Evolutionary conservation across 2,888 invertebrate species (phyloP).

Genomic region (Seira musarum): DNA sequence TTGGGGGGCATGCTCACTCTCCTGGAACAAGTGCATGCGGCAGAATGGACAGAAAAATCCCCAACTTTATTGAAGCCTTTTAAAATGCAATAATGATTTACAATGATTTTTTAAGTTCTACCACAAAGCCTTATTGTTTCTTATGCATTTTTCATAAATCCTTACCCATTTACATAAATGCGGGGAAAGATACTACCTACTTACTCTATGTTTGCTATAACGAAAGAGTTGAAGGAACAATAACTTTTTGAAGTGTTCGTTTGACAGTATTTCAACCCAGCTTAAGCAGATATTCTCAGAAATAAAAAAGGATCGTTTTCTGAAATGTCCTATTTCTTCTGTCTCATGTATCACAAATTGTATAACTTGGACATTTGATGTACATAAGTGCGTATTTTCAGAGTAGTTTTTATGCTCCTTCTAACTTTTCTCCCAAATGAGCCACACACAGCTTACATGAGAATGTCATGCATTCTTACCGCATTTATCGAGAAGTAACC

Average conservation of each 20-base stretch:
- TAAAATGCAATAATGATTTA: not conserved
- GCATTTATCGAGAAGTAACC: not conserved
- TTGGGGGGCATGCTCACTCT: not conserved
- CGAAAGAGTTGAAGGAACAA: not conserved
- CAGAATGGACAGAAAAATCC: not conserved
- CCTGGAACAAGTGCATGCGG: not conserved
- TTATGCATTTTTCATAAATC: no score
- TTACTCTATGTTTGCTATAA: no score
- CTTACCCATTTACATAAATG: no score
- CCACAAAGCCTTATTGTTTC: no score
- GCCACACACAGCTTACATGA: conserved; percentile 14
- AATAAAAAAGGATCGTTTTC: not conserved
- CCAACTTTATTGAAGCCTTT: not conserved
- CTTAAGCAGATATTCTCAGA: not conserved
- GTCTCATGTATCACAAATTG: not conserved
- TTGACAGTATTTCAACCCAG: not conserved
- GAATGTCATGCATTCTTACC: not conserved
- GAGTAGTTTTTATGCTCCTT: not conserved
- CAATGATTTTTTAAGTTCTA: not conserved
- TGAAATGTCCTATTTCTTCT: not conserved
- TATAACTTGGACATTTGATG: no score
- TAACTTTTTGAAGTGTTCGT: not conserved
- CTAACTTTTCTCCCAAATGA: not conserved
- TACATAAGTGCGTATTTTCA: no score
- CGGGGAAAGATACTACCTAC: no score